Percentiles rank a stretch among this genome's conserved stretches.
Evolutionary conservation across 1,140 invertebrate genomes (phyloP).

Genomic region (Andricus grossulariae): DNA sequence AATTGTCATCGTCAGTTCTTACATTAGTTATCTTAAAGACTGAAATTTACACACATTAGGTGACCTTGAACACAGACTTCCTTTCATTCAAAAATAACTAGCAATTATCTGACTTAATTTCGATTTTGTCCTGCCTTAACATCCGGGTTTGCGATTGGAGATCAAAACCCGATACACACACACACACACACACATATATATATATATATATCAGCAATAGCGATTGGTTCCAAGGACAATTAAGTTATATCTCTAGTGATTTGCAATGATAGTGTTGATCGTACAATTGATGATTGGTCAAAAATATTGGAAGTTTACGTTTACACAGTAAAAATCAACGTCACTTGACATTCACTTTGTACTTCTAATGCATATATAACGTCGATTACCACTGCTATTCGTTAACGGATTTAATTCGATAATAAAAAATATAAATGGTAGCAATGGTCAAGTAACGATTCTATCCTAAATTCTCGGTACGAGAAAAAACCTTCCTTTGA

Average conservation of each 20-base stretch:
- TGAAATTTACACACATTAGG: neutral
- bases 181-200: no score
- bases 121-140: constrained; percentile 25
- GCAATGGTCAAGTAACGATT: constrained; percentile 20
- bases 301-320: constrained; percentile 23
- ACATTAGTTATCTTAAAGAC: neutral
- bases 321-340: constrained; percentile 27
- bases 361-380: neutral
- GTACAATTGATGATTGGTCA: constrained; percentile 28
- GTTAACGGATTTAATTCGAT: constrained; percentile 16
- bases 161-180: neutral
- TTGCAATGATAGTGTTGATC: neutral
- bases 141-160: neutral
- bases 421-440: constrained; percentile 6
- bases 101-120: neutral
- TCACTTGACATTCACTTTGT: constrained; percentile 22
- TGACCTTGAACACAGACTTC: constrained; percentile 21
- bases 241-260: constrained; percentile 6
- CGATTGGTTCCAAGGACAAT: constrained; percentile 16
- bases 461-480: constrained; percentile 16
- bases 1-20: constrained; percentile 8
- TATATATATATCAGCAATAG: neutral
- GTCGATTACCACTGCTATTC: constrained; percentile 25
- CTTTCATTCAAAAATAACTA: no score
- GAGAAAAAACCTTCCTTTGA: constrained; percentile 23